phyloP scores from a whole-genome alignment of 1,140 invertebrate genomes.

The Polyergus mexicanus region DNA sequence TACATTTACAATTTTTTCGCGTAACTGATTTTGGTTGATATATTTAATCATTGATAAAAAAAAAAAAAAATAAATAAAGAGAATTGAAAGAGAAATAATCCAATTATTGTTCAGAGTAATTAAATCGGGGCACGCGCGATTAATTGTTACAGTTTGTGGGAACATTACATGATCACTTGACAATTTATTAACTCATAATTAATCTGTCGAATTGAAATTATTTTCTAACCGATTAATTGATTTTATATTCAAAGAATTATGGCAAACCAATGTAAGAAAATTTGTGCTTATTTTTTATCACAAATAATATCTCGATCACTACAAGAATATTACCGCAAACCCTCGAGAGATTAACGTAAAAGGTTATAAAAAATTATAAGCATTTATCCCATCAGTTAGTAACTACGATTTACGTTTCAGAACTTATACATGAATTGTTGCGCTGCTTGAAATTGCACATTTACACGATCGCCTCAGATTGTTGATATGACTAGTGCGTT shows the following conservation, averaged over 20 bases:
- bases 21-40: background rate
- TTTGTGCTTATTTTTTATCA: background rate
- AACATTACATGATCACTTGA: constrained; percentile 23
- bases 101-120: constrained; percentile 25
- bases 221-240: background rate
- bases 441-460: constrained; percentile 11
- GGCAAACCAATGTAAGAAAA: background rate
- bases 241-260: background rate
- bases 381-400: background rate
- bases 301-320: background rate
- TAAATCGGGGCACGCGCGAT: constrained; percentile 3
- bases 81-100: constrained; percentile 2
- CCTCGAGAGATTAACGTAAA: background rate
- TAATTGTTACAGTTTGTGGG: background rate
- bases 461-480: background rate
- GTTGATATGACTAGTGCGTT: constrained; percentile 21
- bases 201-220: background rate
- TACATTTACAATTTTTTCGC: background rate
- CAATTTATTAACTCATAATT: constrained; percentile 21
- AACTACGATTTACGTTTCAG: background rate
- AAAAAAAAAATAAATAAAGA: constrained; percentile 40
- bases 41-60: constrained; percentile 30
- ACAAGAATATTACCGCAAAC: background rate
- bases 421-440: background rate
- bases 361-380: constrained; percentile 7